Percentiles rank a stretch among this genome's conserved stretches.
These are phyloP conservation scores for Drosophila buzzatii DNA, from an alignment of 2,888 invertebrate species.

Conservation along the genomic window DNA sequence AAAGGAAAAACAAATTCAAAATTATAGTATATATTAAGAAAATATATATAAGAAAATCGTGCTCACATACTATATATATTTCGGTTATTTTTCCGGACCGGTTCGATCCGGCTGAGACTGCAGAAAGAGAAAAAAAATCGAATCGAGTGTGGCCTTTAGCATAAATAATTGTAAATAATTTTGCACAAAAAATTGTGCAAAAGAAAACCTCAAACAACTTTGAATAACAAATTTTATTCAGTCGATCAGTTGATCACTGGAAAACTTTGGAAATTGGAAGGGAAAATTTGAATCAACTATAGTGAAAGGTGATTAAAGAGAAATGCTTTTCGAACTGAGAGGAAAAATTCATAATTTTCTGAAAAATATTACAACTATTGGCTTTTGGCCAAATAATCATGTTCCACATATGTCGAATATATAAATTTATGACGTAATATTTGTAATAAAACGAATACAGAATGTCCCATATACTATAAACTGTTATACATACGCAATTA, in stretches of 20 bases:
- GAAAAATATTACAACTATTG: slow-evolving; percentile 33
- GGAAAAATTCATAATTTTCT: slow-evolving; percentile 2
- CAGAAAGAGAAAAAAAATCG: slow-evolving; percentile 23
- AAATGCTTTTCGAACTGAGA: not conserved
- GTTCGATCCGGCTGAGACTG: slow-evolving; percentile 56
- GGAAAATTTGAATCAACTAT: slow-evolving; percentile 5
- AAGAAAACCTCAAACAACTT: slow-evolving; percentile 1
- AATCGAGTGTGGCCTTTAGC: slow-evolving; percentile 32
- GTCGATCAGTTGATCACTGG: not conserved
- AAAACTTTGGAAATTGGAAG: slow-evolving; percentile 2
- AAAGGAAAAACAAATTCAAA: slow-evolving; percentile 25
- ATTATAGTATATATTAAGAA: slow-evolving; percentile 21
- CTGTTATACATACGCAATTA: not conserved
- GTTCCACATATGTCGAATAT: slow-evolving; percentile 30
- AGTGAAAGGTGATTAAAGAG: slow-evolving; percentile 53
- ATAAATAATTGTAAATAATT: slow-evolving; percentile 48
- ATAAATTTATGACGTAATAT: slow-evolving; percentile 55
- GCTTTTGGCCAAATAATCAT: slow-evolving; percentile 45
- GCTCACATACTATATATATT: slow-evolving; percentile 16
- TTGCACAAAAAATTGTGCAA: slow-evolving; percentile 16
- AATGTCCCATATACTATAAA: not conserved
- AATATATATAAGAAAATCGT: slow-evolving; percentile 32
- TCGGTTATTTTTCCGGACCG: slow-evolving; percentile 47
- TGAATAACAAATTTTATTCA: not conserved
- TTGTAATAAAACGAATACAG: slow-evolving; percentile 20